Evolutionary conservation across 2,888 invertebrate species (phyloP).

Genomic region (Bhutanitis thaidina): DNA sequence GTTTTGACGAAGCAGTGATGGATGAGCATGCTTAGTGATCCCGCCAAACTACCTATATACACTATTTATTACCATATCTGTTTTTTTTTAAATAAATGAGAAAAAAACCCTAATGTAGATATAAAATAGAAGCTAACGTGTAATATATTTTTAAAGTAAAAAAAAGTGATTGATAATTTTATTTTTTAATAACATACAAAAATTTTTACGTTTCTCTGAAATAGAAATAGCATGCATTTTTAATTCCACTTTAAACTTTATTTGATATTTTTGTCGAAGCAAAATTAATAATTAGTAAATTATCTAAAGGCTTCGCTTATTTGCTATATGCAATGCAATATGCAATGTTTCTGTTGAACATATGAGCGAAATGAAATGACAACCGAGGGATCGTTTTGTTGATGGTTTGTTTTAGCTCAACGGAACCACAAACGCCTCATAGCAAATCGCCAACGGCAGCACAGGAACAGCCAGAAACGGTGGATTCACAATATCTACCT

Average conservation of each 20-base stretch:
- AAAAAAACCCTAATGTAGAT: too few species aligned
- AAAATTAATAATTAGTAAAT: not conserved
- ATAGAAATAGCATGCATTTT: slow-evolving; percentile 8
- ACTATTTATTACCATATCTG: too few species aligned
- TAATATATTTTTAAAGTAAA: not conserved
- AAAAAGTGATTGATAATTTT: slow-evolving; percentile 7
- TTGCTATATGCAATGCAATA: slow-evolving; percentile 17
- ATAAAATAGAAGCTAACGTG: too few species aligned
- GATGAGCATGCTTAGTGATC: slow-evolving; percentile 29
- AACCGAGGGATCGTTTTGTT: slow-evolving; percentile 4
- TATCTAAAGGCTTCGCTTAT: not conserved
- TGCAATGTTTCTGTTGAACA: not conserved
- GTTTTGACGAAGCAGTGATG: slow-evolving; percentile 36
- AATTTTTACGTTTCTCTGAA: not conserved
- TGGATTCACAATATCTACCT: slow-evolving; percentile 76
- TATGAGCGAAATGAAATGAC: not conserved
- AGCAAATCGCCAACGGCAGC: slow-evolving; percentile 72
- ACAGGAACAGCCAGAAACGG: slow-evolving; percentile 51
- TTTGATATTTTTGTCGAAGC: not conserved
- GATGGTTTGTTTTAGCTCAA: slow-evolving; percentile 53
- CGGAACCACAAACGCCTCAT: slow-evolving; percentile 67
- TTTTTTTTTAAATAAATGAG: too few species aligned
- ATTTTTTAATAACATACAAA: not conserved
- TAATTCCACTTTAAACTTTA: slow-evolving; percentile 3
- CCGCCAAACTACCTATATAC: not conserved